Percentiles rank a stretch among this genome's conserved stretches.
phyloP scores from a whole-genome alignment of 2,888 invertebrate genomes.

The Ernsta delagoae region DNA sequence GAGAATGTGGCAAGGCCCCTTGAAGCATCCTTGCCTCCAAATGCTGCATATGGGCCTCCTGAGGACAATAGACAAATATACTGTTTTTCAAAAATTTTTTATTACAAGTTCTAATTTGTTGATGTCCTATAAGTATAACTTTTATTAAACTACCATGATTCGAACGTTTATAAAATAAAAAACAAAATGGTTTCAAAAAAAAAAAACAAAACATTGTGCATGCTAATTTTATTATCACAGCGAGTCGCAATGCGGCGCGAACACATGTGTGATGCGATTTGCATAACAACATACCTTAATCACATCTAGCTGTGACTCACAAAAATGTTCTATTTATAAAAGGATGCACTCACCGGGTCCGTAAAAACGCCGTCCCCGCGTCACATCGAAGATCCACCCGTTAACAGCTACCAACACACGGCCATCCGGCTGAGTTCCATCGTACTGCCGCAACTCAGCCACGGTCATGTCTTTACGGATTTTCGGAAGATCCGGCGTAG shows the following conservation, averaged over 20 bases:
- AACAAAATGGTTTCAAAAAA: background rate
- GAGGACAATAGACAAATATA: background rate
- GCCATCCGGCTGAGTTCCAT: slow-evolving; percentile 94
- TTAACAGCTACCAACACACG: slow-evolving; percentile 96
- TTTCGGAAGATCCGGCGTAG: slow-evolving; percentile 87
- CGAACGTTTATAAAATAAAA: background rate
- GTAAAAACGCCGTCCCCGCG: slow-evolving; percentile 95
- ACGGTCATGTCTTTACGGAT: slow-evolving; percentile 95
- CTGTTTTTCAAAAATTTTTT: background rate
- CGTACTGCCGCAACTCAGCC: slow-evolving; percentile 93
- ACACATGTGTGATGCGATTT: slow-evolving; percentile 49
- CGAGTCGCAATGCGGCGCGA: slow-evolving; percentile 17
- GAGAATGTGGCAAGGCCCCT: slow-evolving; percentile 97
- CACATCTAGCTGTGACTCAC: slow-evolving; percentile 53
- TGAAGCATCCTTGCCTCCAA: slow-evolving; percentile 98
- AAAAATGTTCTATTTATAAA: slow-evolving; percentile 70
- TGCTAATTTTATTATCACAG: background rate
- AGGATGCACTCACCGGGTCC: slow-evolving; percentile 91
- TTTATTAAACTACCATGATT: too few species aligned
- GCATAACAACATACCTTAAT: slow-evolving; percentile 47
- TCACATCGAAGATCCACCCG: slow-evolving; percentile 97
- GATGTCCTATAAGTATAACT: too few species aligned
- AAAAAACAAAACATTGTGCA: background rate
- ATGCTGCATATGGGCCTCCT: slow-evolving; percentile 97
- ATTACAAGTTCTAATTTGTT: background rate